Percentiles rank a stretch among this genome's conserved stretches.
Evolutionary conservation across 2,888 invertebrate genomes (phyloP).

Genomic region (Rhamnusium bicolor): DNA sequence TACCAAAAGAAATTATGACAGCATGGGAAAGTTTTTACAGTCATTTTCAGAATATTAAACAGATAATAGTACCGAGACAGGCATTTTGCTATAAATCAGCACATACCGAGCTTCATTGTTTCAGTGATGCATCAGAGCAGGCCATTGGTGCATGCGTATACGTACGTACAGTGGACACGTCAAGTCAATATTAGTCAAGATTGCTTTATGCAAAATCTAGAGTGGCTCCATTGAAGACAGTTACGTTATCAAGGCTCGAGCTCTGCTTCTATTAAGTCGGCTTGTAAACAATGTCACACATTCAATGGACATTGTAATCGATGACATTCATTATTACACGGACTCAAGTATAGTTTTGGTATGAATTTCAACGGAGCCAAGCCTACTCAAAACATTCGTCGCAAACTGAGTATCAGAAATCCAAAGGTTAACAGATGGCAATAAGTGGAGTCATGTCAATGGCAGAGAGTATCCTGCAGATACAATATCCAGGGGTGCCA

Average conservation of each 20-base stretch:
- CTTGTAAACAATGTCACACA: not conserved
- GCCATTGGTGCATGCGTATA: slow-evolving; percentile 23
- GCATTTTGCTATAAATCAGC: not conserved
- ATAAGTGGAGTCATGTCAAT: slow-evolving; percentile 41
- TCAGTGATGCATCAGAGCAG: not conserved
- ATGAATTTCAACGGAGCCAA: slow-evolving; percentile 3
- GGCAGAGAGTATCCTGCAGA: slow-evolving; percentile 46
- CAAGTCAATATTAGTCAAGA: not conserved
- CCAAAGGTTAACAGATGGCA: not conserved
- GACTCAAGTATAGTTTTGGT: not conserved
- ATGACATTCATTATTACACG: not conserved
- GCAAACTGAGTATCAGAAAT: slow-evolving; percentile 41
- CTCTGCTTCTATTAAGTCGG: slow-evolving; percentile 5
- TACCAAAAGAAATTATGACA: not conserved
- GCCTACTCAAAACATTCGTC: slow-evolving; percentile 38
- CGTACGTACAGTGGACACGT: not conserved
- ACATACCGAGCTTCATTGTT: slow-evolving; percentile 7
- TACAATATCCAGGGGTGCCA: slow-evolving; percentile 33
- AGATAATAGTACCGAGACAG: not conserved
- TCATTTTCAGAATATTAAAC: not conserved
- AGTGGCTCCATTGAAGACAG: slow-evolving; percentile 12
- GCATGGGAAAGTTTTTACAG: not conserved
- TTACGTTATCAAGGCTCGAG: slow-evolving; percentile 7
- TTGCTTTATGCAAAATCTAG: slow-evolving; percentile 13
- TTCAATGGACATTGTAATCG: not conserved